Evolutionary conservation across 2,797 vertebrate species (phyloP).

Genomic region (Calcarius lapponicus): DNA sequence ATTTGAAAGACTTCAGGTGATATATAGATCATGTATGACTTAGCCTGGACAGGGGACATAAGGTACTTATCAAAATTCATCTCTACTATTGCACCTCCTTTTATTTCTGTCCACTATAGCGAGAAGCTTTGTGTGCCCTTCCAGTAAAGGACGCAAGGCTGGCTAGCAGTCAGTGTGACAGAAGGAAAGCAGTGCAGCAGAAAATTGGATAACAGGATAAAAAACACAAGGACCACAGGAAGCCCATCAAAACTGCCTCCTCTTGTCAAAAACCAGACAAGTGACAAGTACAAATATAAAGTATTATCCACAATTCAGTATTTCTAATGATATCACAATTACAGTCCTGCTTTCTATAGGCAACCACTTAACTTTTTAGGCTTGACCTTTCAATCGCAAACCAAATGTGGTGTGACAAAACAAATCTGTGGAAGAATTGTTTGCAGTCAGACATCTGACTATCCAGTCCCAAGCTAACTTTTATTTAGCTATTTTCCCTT

Average conservation of each 20-base stretch:
- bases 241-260: slow-evolving; percentile 76
- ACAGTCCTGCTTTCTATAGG: slow-evolving; percentile 52
- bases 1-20: neutral
- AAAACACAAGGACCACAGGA: slow-evolving; percentile 79
- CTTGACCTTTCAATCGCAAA: slow-evolving; percentile 62
- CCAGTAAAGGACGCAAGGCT: slow-evolving; percentile 66
- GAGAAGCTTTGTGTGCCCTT: slow-evolving; percentile 66
- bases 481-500: neutral
- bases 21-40: neutral
- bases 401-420: slow-evolving; percentile 57
- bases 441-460: slow-evolving; percentile 63
- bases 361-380: slow-evolving; percentile 61
- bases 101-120: slow-evolving; percentile 65
- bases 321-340: slow-evolving; percentile 77
- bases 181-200: slow-evolving; percentile 80
- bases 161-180: slow-evolving; percentile 79
- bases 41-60: slow-evolving; percentile 28
- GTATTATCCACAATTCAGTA: slow-evolving; percentile 76
- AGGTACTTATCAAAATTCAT: slow-evolving; percentile 45
- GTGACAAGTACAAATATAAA: slow-evolving; percentile 76
- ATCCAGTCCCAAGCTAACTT: slow-evolving; percentile 31
- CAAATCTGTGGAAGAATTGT: slow-evolving; percentile 69
- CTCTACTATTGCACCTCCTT: slow-evolving; percentile 40
- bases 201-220: slow-evolving; percentile 84
- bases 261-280: slow-evolving; percentile 79